phyloP scores from a whole-genome alignment of 2,797 vertebrate genomes.

The Oreortyx pictus region DNA sequence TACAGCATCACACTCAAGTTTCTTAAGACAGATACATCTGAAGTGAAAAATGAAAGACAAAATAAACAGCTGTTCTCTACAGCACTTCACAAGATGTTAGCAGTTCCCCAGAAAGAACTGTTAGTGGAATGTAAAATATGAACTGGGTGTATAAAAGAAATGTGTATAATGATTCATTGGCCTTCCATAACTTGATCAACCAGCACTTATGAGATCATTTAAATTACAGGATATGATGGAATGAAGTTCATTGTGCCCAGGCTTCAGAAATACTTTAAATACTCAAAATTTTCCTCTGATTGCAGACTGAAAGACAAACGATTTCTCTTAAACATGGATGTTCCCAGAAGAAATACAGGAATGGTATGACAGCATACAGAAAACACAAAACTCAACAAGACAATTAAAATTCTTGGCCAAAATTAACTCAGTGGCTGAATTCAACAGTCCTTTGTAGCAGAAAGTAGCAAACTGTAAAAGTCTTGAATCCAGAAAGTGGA shows the following conservation, averaged over 20 bases:
- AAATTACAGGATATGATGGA: not conserved
- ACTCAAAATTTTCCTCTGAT: not conserved
- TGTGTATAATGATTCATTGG: not conserved
- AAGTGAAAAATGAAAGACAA: not conserved
- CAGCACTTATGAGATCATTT: not conserved
- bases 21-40: not conserved
- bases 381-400: conserved; percentile 2
- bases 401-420: conserved; percentile 13
- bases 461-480: not conserved
- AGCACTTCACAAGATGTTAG: conserved; percentile 2
- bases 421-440: conserved; percentile 12
- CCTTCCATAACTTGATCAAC: not conserved
- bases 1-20: not conserved
- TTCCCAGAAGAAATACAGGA: conserved; percentile 29
- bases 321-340: conserved; percentile 15
- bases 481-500: not conserved
- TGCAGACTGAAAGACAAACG: conserved; percentile 13
- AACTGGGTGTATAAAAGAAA: conserved; percentile 25
- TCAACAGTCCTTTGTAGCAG: not conserved
- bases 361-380: not conserved
- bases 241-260: not conserved
- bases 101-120: not conserved
- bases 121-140: conserved; percentile 27
- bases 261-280: conserved; percentile 15
- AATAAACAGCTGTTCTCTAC: not conserved